phyloP scores from a whole-genome alignment of 2,888 invertebrate genomes.

The Drosophila nigricruria region DNA sequence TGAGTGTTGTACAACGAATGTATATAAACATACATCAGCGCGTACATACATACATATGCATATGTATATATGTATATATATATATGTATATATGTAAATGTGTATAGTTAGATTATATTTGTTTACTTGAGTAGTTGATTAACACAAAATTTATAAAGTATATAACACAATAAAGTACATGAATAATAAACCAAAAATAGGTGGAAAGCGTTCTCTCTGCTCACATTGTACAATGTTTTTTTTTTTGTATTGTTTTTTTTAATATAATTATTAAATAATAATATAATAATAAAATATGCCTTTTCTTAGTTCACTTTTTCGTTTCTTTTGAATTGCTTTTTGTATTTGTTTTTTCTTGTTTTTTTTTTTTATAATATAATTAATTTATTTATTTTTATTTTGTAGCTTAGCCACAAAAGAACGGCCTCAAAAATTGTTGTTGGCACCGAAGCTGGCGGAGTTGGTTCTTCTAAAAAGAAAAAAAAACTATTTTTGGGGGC shows the following conservation, averaged over 20 bases:
- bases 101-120: constrained; percentile 17
- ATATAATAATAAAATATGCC: constrained; percentile 52
- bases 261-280: constrained; percentile 40
- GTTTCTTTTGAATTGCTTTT: constrained; percentile 36
- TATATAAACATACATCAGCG: constrained; percentile 29
- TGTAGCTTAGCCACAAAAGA: constrained; percentile 57
- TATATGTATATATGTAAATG: constrained; percentile 2
- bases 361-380: neutral
- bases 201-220: constrained; percentile 67
- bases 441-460: constrained; percentile 50
- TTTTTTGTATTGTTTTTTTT: constrained; percentile 1
- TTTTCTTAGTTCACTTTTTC: constrained; percentile 42
- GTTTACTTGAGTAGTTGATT: constrained; percentile 21
- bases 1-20: constrained; percentile 45
- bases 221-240: constrained; percentile 58
- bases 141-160: constrained; percentile 43
- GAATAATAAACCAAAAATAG: constrained; percentile 57
- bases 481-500: constrained; percentile 10
- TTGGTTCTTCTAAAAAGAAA: too few relatives aligned
- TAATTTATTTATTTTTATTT: constrained; percentile 3
- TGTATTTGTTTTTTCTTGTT: neutral
- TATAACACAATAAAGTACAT: constrained; percentile 63
- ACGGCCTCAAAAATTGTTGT: constrained; percentile 38
- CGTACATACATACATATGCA: constrained; percentile 6
- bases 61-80: neutral